Evolutionary conservation across 2,113 vertebrate genomes (phyloP).

Genomic region (Phalacrocorax aristotelis): DNA sequence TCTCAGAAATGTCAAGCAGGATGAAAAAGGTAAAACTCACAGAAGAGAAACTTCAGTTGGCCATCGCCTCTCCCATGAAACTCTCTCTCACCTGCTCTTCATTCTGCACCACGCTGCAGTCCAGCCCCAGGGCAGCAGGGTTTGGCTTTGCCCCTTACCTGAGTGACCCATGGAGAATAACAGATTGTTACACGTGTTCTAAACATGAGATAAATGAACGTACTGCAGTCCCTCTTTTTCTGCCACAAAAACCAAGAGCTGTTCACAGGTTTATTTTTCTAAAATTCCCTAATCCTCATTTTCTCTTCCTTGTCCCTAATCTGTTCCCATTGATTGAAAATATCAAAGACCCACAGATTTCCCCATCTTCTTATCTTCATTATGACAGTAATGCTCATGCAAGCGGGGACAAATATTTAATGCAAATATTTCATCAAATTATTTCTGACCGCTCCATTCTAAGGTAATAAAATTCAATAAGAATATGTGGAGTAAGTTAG

Average conservation of each 20-base stretch:
- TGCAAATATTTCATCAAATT: neutral
- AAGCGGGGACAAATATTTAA: neutral
- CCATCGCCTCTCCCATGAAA: neutral
- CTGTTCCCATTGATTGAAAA: neutral
- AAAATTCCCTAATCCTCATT: neutral
- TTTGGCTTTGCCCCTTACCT: neutral
- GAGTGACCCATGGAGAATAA: neutral
- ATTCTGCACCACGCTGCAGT: neutral
- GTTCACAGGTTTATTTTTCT: neutral
- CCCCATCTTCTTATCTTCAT: neutral
- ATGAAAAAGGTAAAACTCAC: constrained; percentile 12
- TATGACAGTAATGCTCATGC: neutral
- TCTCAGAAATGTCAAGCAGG: constrained; percentile 25
- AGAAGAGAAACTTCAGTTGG: neutral
- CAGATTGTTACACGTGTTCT: neutral
- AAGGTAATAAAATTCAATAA: neutral
- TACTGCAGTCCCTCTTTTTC: neutral
- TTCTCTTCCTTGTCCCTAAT: neutral
- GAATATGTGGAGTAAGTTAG: neutral
- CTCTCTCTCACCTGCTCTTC: neutral
- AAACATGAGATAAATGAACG: neutral
- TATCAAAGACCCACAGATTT: neutral
- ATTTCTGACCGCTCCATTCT: neutral
- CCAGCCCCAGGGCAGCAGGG: neutral
- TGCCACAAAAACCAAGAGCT: neutral